These are phyloP conservation scores for Drosophila novamexicana DNA, from an alignment of 1,140 invertebrate species.

Conservation along the genomic window DNA sequence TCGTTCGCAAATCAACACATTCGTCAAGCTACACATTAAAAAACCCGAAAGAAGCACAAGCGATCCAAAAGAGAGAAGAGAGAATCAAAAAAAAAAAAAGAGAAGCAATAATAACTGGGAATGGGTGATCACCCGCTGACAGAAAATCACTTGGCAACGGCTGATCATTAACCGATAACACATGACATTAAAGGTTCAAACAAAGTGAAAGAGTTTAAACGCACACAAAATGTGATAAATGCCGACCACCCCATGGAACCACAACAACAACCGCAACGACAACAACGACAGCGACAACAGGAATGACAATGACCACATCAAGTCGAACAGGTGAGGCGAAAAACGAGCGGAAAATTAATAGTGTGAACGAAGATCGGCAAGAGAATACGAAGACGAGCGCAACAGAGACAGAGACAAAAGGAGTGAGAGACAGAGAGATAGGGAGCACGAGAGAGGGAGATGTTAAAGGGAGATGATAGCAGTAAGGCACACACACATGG, in stretches of 20 bases:
- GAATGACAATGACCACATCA: conserved; percentile 17
- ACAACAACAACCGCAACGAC: conserved; percentile 18
- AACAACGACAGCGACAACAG: conserved; percentile 5
- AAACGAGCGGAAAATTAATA: conserved; percentile 83
- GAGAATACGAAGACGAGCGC: conserved; percentile 27
- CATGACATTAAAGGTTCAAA: conserved; percentile 81
- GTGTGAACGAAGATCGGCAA: conserved; percentile 69
- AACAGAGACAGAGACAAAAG: conserved; percentile 11
- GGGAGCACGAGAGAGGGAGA: conserved; percentile 6
- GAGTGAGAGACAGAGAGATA: conserved; percentile 1
- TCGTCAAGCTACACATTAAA: conserved; percentile 67
- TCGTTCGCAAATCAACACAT: conserved; percentile 60
- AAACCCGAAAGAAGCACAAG: conserved; percentile 18
- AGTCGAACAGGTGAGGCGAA: conserved; percentile 50
- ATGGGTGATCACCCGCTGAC: conserved; percentile 72
- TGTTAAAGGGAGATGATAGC: neutral
- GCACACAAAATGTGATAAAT: conserved; percentile 83
- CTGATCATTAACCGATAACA: conserved; percentile 84
- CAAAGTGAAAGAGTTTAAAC: conserved; percentile 70
- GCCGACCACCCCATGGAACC: conserved; percentile 75
- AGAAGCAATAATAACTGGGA: neutral
- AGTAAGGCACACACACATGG: conserved; percentile 31
- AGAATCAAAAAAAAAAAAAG: neutral
- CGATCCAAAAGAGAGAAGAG: conserved; percentile 24
- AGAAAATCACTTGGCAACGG: conserved; percentile 79